Base-by-base conservation (phyloP, 2,113 vertebrate genomes). In the Spea multiplicata region DNA sequence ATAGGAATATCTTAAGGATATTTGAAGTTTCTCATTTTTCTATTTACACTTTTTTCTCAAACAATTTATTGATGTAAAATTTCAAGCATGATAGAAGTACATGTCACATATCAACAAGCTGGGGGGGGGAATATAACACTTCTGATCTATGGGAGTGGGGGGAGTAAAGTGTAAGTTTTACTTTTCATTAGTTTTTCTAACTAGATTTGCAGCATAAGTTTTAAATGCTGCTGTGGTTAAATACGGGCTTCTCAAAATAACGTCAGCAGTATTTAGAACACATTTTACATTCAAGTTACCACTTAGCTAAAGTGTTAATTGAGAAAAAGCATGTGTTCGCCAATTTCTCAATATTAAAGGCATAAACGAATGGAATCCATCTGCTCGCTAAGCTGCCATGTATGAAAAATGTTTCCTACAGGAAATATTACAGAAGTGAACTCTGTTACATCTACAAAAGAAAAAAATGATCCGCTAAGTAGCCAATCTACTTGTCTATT, bases 311-410 rank as follows among this genome's bases (percentile, higher is more conserved):
- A 72, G 50, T 57, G 30, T 55, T 72, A 72, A 72, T 55, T 30
- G 70, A 72, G 30, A 55, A 57, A 13, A 55, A 57, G 49, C 17
- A 55, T 72, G 70, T 72, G 70, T 44, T 55, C 30, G 44, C 8
- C 70, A 72, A 72, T 72, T 72, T 72, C 57, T 72, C 70, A 72
- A 55, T 53, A 72, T 45, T 72, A 72, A 72, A 71, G 44, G 17
- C 53, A 57, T 44, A 55, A 55, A 55, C 50, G 55, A 72, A 55
- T 72, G 52, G 14, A 72, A 17, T 30, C 48, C 17, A 57, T 57
- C 55, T 72, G 68, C 68, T 52, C 67, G 16, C 46, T 49, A 69
- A 69, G 16, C 52, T 72, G 50, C 70, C 44, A 44, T 55, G 44
- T 57, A 44, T 53, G 53, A 45, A 48, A 10, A 7, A 72, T 44